Conservation (phyloP, 2,888 invertebrate species). For the Watsonalla cultraria region DNA sequence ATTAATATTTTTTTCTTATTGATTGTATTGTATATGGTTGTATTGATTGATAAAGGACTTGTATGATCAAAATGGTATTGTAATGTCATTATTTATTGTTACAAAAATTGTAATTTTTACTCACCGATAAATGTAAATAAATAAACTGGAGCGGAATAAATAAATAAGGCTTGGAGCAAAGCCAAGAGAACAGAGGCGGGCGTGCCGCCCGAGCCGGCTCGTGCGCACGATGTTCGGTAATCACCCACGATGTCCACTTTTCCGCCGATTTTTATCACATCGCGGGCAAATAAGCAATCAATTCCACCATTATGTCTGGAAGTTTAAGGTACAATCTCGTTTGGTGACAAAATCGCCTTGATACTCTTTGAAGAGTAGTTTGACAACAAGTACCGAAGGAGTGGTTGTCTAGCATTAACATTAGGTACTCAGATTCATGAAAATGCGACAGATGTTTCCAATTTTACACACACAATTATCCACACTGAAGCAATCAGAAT, state of each 20-base stretch:
- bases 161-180: constrained; percentile 46
- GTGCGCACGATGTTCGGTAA: constrained; percentile 33
- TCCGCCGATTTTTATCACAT: constrained; percentile 19
- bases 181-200: constrained; percentile 36
- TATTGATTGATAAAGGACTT: background rate
- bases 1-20: background rate
- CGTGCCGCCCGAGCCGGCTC: constrained; percentile 19
- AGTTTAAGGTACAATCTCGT: background rate
- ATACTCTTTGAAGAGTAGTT: background rate
- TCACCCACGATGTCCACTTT: constrained; percentile 27
- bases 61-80: background rate
- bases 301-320: background rate
- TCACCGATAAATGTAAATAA: constrained; percentile 48
- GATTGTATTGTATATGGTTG: background rate
- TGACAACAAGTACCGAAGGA: background rate
- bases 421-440: constrained; percentile 7
- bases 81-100: constrained; percentile 20
- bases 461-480: background rate
- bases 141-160: constrained; percentile 52
- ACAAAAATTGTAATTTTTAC: constrained; percentile 27
- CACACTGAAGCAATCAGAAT: background rate
- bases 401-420: constrained; percentile 5
- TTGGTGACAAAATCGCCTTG: background rate
- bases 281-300: background rate
- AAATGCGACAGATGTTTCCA: constrained; percentile 14